Evolutionary conservation across 2,113 vertebrate species (phyloP).

Genomic region (Sturnus vulgaris): DNA sequence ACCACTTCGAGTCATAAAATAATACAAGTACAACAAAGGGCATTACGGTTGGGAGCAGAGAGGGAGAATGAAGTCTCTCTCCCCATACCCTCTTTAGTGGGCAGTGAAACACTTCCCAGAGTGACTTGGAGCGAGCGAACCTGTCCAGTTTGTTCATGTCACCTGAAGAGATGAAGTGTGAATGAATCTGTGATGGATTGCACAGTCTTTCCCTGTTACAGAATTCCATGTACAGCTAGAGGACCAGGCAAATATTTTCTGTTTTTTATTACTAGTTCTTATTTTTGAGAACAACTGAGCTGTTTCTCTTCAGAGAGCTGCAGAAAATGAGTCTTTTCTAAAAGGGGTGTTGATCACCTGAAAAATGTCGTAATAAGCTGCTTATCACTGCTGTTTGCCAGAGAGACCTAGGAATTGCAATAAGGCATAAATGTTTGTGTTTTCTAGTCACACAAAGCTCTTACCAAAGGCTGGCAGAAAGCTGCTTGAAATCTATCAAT

Average conservation of each 20-base stretch:
- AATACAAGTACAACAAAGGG: not conserved
- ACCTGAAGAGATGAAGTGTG: not conserved
- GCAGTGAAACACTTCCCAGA: not conserved
- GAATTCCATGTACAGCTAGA: not conserved
- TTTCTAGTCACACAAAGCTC: not conserved
- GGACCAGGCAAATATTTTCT: not conserved
- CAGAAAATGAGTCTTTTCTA: not conserved
- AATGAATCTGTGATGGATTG: not conserved
- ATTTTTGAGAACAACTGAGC: not conserved
- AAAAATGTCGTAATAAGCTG: not conserved
- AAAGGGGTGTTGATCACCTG: not conserved
- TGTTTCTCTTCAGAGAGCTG: not conserved
- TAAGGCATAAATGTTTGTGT: not conserved
- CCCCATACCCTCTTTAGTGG: not conserved
- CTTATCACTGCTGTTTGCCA: not conserved
- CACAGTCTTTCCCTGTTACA: not conserved
- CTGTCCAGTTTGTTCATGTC: not conserved
- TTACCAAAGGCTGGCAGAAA: not conserved
- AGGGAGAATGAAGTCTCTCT: not conserved
- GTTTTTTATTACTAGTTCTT: not conserved
- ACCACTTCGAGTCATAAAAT: rapidly evolving
- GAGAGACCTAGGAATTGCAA: not conserved
- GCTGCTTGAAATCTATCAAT: not conserved
- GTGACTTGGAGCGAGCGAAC: not conserved
- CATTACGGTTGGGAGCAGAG: not conserved